Evolutionary conservation across 2,797 vertebrate genomes (phyloP).

Genomic region (Neoniphon sammara): DNA sequence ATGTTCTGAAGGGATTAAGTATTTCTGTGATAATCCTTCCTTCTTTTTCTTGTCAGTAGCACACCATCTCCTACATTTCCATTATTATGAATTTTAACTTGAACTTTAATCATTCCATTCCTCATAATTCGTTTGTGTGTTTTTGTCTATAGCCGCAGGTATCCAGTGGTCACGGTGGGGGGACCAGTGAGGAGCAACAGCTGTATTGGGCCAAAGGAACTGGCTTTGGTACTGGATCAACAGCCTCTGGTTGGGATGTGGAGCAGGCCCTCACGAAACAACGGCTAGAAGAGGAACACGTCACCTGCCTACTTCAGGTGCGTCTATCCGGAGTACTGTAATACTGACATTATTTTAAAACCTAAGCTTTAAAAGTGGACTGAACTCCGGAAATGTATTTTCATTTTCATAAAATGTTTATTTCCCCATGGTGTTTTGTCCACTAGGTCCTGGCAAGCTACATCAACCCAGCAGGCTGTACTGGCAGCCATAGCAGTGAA

Average conservation of each 20-base stretch:
- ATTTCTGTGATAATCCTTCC: too few relatives aligned
- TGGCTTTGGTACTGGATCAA: slow-evolving; percentile 98
- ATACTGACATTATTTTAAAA: too few relatives aligned
- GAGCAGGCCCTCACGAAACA: slow-evolving; percentile 99
- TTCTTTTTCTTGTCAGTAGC: neutral
- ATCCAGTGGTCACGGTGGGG: slow-evolving; percentile 89
- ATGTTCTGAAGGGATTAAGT: too few relatives aligned
- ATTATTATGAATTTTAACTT: neutral
- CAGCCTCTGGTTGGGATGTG: slow-evolving; percentile 99
- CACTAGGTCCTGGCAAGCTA: slow-evolving; percentile 96
- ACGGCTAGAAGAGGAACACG: slow-evolving; percentile 96
- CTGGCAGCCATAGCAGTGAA: slow-evolving; percentile 84
- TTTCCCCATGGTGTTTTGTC: neutral
- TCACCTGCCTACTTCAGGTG: slow-evolving; percentile 98
- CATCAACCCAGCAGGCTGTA: slow-evolving; percentile 92
- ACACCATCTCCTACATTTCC: neutral
- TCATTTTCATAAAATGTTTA: too few relatives aligned
- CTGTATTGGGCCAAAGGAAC: slow-evolving; percentile 99
- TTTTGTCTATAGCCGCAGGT: slow-evolving; percentile 86
- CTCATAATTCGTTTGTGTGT: slow-evolving; percentile 1
- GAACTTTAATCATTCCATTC: neutral
- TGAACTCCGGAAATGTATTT: too few relatives aligned
- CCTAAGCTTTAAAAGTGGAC: too few relatives aligned
- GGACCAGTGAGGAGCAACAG: slow-evolving; percentile 95
- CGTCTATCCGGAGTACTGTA: neutral